Base-by-base conservation (phyloP, 2,113 vertebrate genomes). In the Stegastes partitus region DNA sequence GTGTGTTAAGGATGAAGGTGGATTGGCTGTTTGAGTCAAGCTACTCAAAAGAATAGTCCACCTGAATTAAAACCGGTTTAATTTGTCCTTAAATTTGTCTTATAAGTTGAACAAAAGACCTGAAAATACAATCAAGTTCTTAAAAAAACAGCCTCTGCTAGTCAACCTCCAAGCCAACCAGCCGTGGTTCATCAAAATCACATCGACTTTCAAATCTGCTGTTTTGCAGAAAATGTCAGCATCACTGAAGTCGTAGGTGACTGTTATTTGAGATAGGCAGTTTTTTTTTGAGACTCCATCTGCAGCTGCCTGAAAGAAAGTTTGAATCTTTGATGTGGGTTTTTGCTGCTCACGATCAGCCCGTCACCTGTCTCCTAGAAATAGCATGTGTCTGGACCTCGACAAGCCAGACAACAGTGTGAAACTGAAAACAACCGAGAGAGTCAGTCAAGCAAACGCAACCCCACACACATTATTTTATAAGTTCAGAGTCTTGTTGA, bases 401-500 rank as follows among this genome's bases (percentile, higher is more conserved):
- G n/a, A 22, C n/a, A 21, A 15, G 39, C 34, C 57, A 39, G n/a
- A 3, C 11, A 39, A 37, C 31, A 39, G 5, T 15, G n/a, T 37
- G 34, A 39, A 15, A 19, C 1, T 21, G 39, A 16, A 42, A 16
- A 12, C 8, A 63, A 45, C 1, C 1, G 1, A 25, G 59, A 45
- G 15, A 63, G n/a, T 21, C 37, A 22, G 34, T 23, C 34, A 42
- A 42, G 34, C 22, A 44, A 61, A 23, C 16, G n/a, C 58, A 23
- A 39, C 39, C 5, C 39, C 39, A 42, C 37, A 21, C 11, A 59
- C 18, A n/a, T 25, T 19, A 21, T 22, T 59, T 12, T 21, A 37
- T 31, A 59, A 37, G n/a, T n/a, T 59, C 34, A 42, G 11, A n/a
- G 49, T 66, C 26, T 25, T 50, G 11, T 47, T 49, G 26, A 70